Base-by-base conservation (phyloP, 2,888 invertebrate species). In the Amaurobius ferox region DNA sequence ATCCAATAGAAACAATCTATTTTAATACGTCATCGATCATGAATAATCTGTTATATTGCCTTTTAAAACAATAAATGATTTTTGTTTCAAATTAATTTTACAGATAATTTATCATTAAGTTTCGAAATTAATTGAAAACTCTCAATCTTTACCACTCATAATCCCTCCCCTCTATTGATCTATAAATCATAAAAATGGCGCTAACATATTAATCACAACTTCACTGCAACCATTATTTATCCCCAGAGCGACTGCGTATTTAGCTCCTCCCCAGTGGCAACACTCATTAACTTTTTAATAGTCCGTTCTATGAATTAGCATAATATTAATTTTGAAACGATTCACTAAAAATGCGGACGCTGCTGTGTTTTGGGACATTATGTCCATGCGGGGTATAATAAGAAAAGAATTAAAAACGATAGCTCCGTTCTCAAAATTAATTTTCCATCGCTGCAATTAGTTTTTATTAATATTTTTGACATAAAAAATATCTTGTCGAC, bases 381-480 rank as follows among this genome's bases (percentile, higher is more conserved):
- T 55, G 55, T 23, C 55, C 55, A 55, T 55, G 11, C 5, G 55
- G 23, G 11, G 13, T 19, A 48, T 19, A 72, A 79, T 73, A 66
- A 66, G 9, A 66, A 66, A 66, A 66, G 32, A 30, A 32, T 64
- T 32, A 66, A 66, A 66, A 19, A 66, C 66, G 19, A 66, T 32
- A 66, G 32, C n/a, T 6, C 19, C 32, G 32, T 35, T 26, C 66
- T 13, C 5, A 55, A 66, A 66, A 83, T 83, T 76, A 76, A 76
- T 83, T 83, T 83, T 70, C 64, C 62, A 39, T 44, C 48, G 40
- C 16, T 44, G 76, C 81, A 83, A 83, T 83, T 83, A 83, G 76
- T 70, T 68, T 48, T 62, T 70, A 44, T 81, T 74, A 74, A 74
- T 74, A 67, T 74, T 81, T 74, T 61, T 66, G 55, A 40, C n/a